Conservation (phyloP, 2,113 vertebrate species). For the Spheniscus mendiculus region DNA sequence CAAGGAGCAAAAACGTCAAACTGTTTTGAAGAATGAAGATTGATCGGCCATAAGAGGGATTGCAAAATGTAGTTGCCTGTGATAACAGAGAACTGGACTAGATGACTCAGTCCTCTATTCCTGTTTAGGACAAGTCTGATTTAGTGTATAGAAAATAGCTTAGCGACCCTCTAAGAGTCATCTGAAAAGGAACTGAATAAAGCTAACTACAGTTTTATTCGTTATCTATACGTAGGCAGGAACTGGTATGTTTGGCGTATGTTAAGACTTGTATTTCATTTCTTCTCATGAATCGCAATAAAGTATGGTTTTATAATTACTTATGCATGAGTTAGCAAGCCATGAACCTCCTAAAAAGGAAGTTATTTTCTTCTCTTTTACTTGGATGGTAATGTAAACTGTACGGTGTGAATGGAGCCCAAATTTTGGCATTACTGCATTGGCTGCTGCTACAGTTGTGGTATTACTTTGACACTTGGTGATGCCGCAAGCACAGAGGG, state of each 20-base stretch:
- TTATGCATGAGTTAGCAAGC: not conserved
- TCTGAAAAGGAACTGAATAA: not conserved
- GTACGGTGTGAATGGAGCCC: fast-evolving
- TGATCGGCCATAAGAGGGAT: not conserved
- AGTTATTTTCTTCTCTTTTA: not conserved
- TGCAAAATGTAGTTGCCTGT: not conserved
- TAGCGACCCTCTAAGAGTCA: not conserved
- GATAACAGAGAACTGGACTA: not conserved
- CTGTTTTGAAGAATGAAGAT: not conserved
- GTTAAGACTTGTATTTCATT: not conserved
- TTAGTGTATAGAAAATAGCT: not conserved
- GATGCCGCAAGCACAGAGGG: not conserved
- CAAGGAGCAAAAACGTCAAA: not conserved
- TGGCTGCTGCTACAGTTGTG: not conserved
- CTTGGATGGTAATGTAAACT: not conserved
- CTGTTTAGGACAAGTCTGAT: not conserved
- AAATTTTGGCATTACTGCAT: not conserved
- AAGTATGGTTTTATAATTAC: not conserved
- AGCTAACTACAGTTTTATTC: not conserved
- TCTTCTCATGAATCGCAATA: not conserved
- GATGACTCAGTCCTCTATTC: not conserved
- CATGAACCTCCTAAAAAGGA: not conserved
- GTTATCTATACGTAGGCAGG: not conserved
- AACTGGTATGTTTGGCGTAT: not conserved
- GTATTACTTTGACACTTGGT: not conserved